Percentiles rank a stretch among this genome's conserved stretches.
Evolutionary conservation across 2,113 vertebrate genomes (phyloP).

Genomic region (Panurus biarmicus): DNA sequence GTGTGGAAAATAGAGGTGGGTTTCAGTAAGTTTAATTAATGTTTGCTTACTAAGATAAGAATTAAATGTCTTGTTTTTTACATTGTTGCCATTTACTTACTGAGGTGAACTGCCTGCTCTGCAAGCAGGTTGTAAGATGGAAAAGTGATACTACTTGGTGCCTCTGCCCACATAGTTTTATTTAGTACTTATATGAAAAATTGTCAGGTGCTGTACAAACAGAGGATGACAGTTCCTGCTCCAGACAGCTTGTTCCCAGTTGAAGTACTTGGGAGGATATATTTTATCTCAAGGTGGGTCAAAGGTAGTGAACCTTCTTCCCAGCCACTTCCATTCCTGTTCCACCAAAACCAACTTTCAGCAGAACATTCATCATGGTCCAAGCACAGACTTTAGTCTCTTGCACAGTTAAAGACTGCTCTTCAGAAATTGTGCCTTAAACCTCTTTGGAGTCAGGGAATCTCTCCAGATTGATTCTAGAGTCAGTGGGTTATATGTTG

Average conservation of each 20-base stretch:
- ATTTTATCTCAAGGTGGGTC: neutral
- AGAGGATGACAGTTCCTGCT: neutral
- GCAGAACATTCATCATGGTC: neutral
- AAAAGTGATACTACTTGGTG: neutral
- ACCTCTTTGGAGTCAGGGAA: neutral
- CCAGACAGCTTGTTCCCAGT: neutral
- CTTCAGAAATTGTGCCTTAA: neutral
- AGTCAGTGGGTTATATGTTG: neutral
- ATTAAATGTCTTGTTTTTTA: neutral
- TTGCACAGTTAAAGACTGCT: neutral
- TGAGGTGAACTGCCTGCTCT: neutral
- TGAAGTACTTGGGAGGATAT: neutral
- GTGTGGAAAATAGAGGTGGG: rapidly evolving
- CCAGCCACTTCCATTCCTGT: neutral
- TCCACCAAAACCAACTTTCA: neutral
- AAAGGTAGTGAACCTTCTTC: neutral
- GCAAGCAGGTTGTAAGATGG: neutral
- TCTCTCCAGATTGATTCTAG: neutral
- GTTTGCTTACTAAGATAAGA: neutral
- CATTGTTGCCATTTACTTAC: neutral
- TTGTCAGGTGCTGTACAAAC: neutral
- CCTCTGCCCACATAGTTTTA: neutral
- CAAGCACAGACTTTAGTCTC: neutral
- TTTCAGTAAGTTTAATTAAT: neutral
- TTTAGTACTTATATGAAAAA: neutral